Base-by-base conservation (phyloP, 35 echinoderm and acorn worm species). In the Hemicentrotus pulcherrimus region DNA sequence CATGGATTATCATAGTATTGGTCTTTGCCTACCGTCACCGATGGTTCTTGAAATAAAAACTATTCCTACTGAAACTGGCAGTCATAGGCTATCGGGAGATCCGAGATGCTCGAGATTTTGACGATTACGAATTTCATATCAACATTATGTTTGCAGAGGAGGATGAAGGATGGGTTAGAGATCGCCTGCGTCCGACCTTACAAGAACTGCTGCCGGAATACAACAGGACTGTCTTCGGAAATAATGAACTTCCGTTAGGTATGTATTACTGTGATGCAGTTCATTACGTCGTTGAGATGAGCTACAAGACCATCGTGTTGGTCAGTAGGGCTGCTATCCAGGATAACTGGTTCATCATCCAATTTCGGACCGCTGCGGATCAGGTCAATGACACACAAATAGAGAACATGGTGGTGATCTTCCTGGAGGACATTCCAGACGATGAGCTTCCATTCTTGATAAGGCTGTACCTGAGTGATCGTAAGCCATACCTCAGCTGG, bases 231-330 rank as follows among this genome's bases (percentile, higher is more conserved):
- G 41, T 47, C 9, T 91, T 15, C 0, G 90, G 90, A 0, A 35
- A 91, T 32, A 0, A 33, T 28, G 41, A 33, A 8, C 90, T 91
- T 35, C 24, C 22, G 1, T 28, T 91, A 5, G 32, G 32, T 9
- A 91, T 91, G 90, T 18, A 91, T 47, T 91, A 91, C 46, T 22
- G 4, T 47, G 46, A 91, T 91, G 90, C 90, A 46, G 46, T 91
- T 4, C 32, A 91, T 22, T 47, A 91, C 46, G 46, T 91, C 46
- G 46, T 91, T 11, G 90, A 91, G 90, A 91, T 7, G 28, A 91
- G 90, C 31, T 91, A 91, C 90, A 91, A 91, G 33, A 91, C 90
- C 46, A 24, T 91, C 46, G 8, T 91, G 28, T 32, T 91, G 46
- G 22, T 91, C 33, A 91, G 90, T 32, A 91, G 33, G 28, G 32